phyloP scores from a whole-genome alignment of 1,140 invertebrate species.

The Philaenus spumarius region DNA sequence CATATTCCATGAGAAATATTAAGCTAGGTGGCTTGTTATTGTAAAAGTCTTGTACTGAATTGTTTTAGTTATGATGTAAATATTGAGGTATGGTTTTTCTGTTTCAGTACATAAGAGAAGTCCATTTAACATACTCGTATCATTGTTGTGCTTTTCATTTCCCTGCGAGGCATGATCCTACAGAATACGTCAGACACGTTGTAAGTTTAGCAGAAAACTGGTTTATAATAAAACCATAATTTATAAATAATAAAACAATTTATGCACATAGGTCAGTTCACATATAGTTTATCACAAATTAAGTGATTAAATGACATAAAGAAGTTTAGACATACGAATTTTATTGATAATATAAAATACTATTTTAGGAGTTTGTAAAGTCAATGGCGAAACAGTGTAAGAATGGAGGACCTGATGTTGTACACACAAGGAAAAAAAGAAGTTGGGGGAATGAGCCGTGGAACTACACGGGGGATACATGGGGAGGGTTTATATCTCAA shows the following conservation, averaged over 20 bases:
- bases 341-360: background rate
- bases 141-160: constrained; percentile 86
- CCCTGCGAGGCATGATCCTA: constrained; percentile 67
- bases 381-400: constrained; percentile 1
- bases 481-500: background rate
- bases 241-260: background rate
- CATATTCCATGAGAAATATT: no score
- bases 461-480: background rate
- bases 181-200: constrained; percentile 50
- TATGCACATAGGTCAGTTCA: no score
- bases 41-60: no score
- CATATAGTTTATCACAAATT: no score
- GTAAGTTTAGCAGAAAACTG: no score
- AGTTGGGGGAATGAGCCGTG: constrained; percentile 13
- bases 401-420: background rate
- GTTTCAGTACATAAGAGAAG: constrained; percentile 46
- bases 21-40: no score
- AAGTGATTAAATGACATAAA: background rate
- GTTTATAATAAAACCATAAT: background rate
- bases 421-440: background rate
- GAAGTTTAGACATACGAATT: background rate
- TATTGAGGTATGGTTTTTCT: no score
- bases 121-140: constrained; percentile 72
- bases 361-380: constrained; percentile 5
- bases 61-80: no score